These are phyloP conservation scores for Caenorhabditis parvicauda DNA, from an alignment of 2,888 invertebrate species.

Conservation along the genomic window DNA sequence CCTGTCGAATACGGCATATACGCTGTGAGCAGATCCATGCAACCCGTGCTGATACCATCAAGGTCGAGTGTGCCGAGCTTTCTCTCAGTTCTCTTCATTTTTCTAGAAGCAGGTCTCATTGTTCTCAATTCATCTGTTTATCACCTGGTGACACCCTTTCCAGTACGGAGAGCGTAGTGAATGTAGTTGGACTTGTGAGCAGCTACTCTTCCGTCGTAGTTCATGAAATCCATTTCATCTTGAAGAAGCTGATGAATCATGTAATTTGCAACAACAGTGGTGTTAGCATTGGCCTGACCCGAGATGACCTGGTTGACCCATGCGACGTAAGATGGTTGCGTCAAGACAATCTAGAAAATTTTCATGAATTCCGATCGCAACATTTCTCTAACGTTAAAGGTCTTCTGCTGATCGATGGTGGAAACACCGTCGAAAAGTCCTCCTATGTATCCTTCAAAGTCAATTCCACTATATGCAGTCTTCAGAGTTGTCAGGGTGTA, in stretches of 20 bases:
- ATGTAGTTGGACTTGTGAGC: conserved; percentile 26
- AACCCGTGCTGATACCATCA: conserved; percentile 20
- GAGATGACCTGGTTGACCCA: conserved; percentile 47
- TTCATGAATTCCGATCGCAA: neutral
- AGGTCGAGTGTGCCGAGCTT: conserved; percentile 19
- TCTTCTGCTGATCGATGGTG: neutral
- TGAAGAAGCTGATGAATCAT: conserved; percentile 27
- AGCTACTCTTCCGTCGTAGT: conserved; percentile 1
- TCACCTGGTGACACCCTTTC: conserved; percentile 26
- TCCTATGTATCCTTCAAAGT: conserved; percentile 35
- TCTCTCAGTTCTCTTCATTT: conserved; percentile 15
- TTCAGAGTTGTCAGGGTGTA: conserved; percentile 34
- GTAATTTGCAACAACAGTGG: conserved; percentile 43
- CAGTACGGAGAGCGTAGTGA: conserved; percentile 26
- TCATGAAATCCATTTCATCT: conserved; percentile 33
- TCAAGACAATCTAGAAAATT: conserved; percentile 34
- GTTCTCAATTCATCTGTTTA: neutral
- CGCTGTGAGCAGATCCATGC: conserved; percentile 39
- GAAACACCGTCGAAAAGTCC: conserved; percentile 23
- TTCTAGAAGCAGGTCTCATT: neutral
- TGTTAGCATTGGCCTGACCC: conserved; percentile 16
- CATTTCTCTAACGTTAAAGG: too few relatives aligned
- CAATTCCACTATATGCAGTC: conserved; percentile 32
- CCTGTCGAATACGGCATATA: conserved; percentile 56
- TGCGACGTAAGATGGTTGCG: conserved; percentile 50